Base-by-base conservation (phyloP, 2,113 vertebrate species). In the Salvator merianae region DNA sequence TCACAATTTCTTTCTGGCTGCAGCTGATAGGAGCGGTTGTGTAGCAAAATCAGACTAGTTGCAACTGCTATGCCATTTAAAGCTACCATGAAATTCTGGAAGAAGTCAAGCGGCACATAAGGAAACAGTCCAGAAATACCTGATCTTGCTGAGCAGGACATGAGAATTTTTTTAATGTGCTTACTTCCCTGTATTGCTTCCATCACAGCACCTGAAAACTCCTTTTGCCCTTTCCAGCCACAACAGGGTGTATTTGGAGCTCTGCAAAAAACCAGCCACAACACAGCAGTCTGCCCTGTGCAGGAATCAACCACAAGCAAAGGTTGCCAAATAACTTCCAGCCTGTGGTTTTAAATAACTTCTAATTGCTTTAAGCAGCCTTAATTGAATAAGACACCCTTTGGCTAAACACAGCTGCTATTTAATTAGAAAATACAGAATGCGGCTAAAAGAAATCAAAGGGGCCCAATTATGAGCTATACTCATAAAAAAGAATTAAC, bases 311-410 rank as follows among this genome's bases (percentile, higher is more conserved):
- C 85, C 53, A 32, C 68, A 70, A 72, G 59, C 38, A 53, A 74
- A 24, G 38, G 26, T 50, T 82, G 82, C 70, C 71, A 85, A 81
- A 75, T 50, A 82, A 82, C 65, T 72, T 77, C 78, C 24, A 85
- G 68, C 73, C 26, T 69, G 50, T 71, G 77, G 71, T 62, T 81
- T 84, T 80, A 76, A 80, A 84, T 81, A 70, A 72, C 28, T 50
- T 77, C 65, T 84, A 79, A 81, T 81, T 79, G 77, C 83, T 65
- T 32, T 71, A 77, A 82, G 78, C 76, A 82, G 34, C 79, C 77
- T 55, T 83, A 81, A 82, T 72, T 71, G 74, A 81, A 59, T 69
- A 78, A 78, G 34, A 72, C 79, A 78, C 71, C 66, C 78, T 80
- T 70, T 53, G 83, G 73, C 55, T 82, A 78, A 88, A 63, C 50